These are phyloP conservation scores for Thamnaconus septentrionalis DNA, from an alignment of 2,113 vertebrate species.

Conservation along the genomic window DNA sequence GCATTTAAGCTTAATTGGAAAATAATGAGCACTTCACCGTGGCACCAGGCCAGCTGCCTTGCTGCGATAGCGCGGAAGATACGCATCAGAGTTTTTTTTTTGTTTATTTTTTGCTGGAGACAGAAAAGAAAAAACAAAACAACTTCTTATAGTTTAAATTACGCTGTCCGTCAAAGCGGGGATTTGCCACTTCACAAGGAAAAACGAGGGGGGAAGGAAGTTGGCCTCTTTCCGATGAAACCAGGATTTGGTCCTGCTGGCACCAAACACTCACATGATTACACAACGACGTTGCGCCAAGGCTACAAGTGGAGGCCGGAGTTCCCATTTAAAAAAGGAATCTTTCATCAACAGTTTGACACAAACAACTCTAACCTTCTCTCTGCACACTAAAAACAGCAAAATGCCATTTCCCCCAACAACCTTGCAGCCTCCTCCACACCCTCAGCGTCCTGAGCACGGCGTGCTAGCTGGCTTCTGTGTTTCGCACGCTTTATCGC, in stretches of 20 bases:
- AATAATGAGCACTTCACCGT: slow-evolving; percentile 46
- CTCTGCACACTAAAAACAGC: too few species aligned
- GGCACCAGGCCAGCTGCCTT: slow-evolving; percentile 30
- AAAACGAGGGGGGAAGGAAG: neutral
- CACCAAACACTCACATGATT: too few species aligned
- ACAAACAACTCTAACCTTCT: too few species aligned
- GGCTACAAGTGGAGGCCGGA: too few species aligned
- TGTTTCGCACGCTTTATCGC: slow-evolving; percentile 26
- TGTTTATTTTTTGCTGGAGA: slow-evolving; percentile 5
- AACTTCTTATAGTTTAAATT: slow-evolving; percentile 51
- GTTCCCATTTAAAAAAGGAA: too few species aligned
- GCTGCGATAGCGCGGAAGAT: slow-evolving; percentile 28
- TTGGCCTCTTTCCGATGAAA: neutral
- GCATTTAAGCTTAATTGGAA: slow-evolving; percentile 38
- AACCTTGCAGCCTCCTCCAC: too few species aligned
- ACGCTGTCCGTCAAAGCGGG: slow-evolving; percentile 14
- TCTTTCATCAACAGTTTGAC: too few species aligned
- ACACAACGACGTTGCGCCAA: too few species aligned
- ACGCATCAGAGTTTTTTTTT: slow-evolving; percentile 35
- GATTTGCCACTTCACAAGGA: slow-evolving; percentile 32
- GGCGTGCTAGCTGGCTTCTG: too few species aligned
- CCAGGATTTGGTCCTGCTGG: too few species aligned
- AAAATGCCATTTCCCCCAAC: too few species aligned
- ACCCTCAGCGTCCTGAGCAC: too few species aligned
- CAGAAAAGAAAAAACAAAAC: neutral